Conservation (phyloP, 2,888 invertebrate species). For the Theretra japonica region DNA sequence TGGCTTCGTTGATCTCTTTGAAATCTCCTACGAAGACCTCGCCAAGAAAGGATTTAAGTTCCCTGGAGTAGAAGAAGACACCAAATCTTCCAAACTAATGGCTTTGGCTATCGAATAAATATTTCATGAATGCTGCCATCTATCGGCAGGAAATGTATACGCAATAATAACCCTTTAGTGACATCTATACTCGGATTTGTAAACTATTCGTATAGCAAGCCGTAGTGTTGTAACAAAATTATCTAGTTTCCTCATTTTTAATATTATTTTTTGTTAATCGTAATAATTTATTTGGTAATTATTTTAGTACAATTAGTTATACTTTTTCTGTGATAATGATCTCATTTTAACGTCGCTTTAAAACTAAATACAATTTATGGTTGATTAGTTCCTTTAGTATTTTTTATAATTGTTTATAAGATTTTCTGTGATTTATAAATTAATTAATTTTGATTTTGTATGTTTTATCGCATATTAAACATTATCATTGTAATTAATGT, state of each 20-base stretch:
- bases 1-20: slow-evolving; percentile 72
- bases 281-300: background rate
- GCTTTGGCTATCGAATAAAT: slow-evolving; percentile 61
- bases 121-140: background rate
- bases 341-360: background rate
- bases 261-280: too few relatives aligned
- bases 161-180: background rate
- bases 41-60: slow-evolving; percentile 70
- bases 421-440: background rate
- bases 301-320: background rate
- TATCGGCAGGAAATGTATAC: background rate
- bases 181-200: background rate
- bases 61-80: slow-evolving; percentile 71
- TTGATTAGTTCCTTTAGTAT: background rate
- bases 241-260: too few relatives aligned
- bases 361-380: background rate
- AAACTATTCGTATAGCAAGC: background rate
- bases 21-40: slow-evolving; percentile 76
- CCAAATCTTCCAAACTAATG: slow-evolving; percentile 77
- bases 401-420: background rate
- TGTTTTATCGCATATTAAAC: too few relatives aligned
- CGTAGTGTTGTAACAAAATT: background rate
- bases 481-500: too few relatives aligned
- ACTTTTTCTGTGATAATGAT: slow-evolving; percentile 9
- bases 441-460: too few relatives aligned